Conservation (phyloP, 2,888 invertebrate species). For the Frankliniella fusca region DNA sequence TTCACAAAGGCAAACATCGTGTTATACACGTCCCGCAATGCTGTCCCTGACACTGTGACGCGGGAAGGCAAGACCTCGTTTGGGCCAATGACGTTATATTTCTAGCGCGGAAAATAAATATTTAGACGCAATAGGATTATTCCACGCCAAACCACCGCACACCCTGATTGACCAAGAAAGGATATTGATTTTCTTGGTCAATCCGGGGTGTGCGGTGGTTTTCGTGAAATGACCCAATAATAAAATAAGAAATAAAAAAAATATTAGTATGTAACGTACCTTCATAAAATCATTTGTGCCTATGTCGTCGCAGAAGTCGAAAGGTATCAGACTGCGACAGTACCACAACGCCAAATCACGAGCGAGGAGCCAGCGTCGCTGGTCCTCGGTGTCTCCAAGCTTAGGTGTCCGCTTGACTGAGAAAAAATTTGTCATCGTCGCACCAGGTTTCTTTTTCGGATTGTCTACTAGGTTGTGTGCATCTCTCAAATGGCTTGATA, state of each 20-base stretch:
- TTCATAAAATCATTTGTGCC: constrained; percentile 2
- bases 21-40: neutral
- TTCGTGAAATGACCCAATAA: neutral
- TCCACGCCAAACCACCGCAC: neutral
- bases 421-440: neutral
- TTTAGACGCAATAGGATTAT: neutral
- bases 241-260: neutral
- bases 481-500: neutral
- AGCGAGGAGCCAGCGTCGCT: neutral
- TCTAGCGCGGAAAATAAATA: neutral
- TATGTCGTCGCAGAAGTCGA: neutral
- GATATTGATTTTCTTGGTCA: too few species aligned
- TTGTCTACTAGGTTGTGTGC: neutral
- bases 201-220: too few species aligned
- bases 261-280: neutral
- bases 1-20: neutral
- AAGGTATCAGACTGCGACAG: neutral
- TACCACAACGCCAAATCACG: neutral
- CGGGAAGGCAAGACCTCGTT: neutral
- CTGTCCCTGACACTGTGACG: neutral
- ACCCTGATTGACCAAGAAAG: too few species aligned
- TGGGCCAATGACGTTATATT: neutral
- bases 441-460: neutral
- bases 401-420: neutral
- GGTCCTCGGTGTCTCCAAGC: neutral